Percentiles rank a stretch among this genome's conserved stretches.
phyloP scores from a whole-genome alignment of 2,113 vertebrate species.

The Trichechus manatus region DNA sequence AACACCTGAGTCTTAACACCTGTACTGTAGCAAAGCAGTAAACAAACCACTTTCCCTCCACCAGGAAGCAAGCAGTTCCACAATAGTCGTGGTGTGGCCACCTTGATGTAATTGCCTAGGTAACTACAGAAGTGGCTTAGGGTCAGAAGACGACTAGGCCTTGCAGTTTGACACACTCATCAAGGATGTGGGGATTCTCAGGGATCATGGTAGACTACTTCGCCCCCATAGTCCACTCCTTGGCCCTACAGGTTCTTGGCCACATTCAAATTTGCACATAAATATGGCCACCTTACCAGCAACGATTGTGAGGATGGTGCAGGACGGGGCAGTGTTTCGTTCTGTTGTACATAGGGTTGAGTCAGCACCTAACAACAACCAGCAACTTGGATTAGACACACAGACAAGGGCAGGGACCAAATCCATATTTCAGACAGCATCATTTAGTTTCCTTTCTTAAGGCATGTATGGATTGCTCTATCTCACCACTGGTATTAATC shows the following conservation, averaged over 20 bases:
- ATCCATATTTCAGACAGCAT: not conserved
- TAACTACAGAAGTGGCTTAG: not conserved
- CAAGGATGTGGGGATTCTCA: not conserved
- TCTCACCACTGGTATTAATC: not conserved
- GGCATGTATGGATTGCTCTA: not conserved
- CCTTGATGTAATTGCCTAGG: not conserved
- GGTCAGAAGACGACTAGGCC: not conserved
- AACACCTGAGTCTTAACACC: not conserved
- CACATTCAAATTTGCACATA: not conserved
- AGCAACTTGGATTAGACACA: not conserved
- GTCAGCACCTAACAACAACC: not conserved
- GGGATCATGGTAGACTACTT: not conserved
- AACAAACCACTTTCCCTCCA: not conserved
- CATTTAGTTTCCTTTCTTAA: not conserved
- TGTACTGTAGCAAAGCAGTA: not conserved
- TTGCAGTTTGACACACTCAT: not conserved
- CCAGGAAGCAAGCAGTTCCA: not conserved
- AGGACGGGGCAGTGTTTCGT: too few relatives aligned
- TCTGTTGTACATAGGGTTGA: too few relatives aligned
- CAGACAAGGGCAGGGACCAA: not conserved
- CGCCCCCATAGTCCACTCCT: not conserved
- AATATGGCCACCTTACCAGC: not conserved
- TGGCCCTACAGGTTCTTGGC: not conserved
- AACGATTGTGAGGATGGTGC: not conserved
- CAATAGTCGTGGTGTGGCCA: not conserved